These are phyloP conservation scores for Camelus dromedarius DNA, from an alignment of 2,113 vertebrate species.

Conservation along the genomic window DNA sequence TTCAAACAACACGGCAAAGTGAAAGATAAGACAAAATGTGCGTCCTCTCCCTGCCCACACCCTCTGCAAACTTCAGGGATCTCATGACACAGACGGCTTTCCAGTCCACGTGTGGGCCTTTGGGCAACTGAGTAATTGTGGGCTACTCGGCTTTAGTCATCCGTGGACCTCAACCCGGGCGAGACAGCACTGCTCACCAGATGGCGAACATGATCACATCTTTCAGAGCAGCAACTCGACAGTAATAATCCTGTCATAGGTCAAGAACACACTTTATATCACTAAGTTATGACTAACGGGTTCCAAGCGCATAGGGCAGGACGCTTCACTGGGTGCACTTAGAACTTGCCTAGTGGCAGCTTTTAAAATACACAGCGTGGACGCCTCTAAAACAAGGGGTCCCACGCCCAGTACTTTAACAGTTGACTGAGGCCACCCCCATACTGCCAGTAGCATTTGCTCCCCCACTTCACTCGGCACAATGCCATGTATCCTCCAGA, in stretches of 20 bases:
- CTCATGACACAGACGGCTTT: slow-evolving; percentile 6
- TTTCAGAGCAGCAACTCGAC: slow-evolving; percentile 37
- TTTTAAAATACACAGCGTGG: neutral
- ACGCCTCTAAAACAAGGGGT: neutral
- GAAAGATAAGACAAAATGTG: neutral
- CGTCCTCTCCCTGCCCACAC: neutral
- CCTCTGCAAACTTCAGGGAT: neutral
- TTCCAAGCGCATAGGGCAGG: neutral
- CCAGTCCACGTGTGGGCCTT: slow-evolving; percentile 24
- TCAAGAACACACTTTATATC: slow-evolving; percentile 67
- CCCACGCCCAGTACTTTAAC: neutral
- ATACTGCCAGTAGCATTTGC: neutral
- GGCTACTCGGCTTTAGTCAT: slow-evolving; percentile 64
- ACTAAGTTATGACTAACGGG: slow-evolving; percentile 64
- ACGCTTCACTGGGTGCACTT: neutral
- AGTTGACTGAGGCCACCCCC: neutral
- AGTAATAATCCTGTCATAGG: slow-evolving; percentile 69
- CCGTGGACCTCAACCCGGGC: slow-evolving; percentile 65
- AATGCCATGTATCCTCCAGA: neutral
- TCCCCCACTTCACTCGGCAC: neutral
- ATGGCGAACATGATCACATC: slow-evolving; percentile 67
- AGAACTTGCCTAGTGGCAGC: neutral
- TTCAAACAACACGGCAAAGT: neutral
- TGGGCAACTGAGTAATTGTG: slow-evolving; percentile 68
- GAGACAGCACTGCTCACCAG: slow-evolving; percentile 67